These are phyloP conservation scores for Trypoxylon attenuatum DNA, from an alignment of 2,888 invertebrate genomes.

Conservation along the genomic window DNA sequence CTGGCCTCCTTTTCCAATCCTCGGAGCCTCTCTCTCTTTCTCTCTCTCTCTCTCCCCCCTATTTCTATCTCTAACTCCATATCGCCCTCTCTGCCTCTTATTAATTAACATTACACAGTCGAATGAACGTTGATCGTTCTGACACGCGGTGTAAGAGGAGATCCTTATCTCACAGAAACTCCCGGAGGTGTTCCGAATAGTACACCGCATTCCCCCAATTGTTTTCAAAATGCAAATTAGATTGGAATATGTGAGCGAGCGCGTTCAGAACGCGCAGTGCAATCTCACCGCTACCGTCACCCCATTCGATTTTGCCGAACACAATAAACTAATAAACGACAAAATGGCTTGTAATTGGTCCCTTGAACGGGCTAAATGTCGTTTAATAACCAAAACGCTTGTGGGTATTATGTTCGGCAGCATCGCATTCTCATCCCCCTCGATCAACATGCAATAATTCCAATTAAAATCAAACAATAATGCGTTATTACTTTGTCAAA, in stretches of 20 bases:
- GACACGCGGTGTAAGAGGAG: background rate
- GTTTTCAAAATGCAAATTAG: slow-evolving; percentile 6
- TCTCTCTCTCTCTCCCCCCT: no score
- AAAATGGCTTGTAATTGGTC: slow-evolving; percentile 29
- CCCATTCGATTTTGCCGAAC: slow-evolving; percentile 10
- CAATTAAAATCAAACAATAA: slow-evolving; percentile 24
- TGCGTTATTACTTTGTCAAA: slow-evolving; percentile 26
- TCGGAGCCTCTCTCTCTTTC: no score
- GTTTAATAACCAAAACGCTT: slow-evolving; percentile 38
- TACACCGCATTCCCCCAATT: background rate
- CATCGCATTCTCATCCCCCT: slow-evolving; percentile 1
- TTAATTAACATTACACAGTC: slow-evolving; percentile 20
- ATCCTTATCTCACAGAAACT: background rate
- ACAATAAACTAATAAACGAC: slow-evolving; percentile 23
- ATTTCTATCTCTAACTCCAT: no score
- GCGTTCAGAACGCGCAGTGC: background rate
- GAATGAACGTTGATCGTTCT: slow-evolving; percentile 1
- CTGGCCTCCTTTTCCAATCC: no score
- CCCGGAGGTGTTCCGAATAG: background rate
- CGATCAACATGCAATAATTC: slow-evolving; percentile 20
- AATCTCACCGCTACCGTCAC: slow-evolving; percentile 1
- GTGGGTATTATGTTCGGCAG: slow-evolving; percentile 5
- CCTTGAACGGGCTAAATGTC: slow-evolving; percentile 2
- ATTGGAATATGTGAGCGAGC: background rate
- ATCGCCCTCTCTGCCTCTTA: background rate